phyloP scores from a whole-genome alignment of 2,888 invertebrate species.

The Eugnorisma glareosa region DNA sequence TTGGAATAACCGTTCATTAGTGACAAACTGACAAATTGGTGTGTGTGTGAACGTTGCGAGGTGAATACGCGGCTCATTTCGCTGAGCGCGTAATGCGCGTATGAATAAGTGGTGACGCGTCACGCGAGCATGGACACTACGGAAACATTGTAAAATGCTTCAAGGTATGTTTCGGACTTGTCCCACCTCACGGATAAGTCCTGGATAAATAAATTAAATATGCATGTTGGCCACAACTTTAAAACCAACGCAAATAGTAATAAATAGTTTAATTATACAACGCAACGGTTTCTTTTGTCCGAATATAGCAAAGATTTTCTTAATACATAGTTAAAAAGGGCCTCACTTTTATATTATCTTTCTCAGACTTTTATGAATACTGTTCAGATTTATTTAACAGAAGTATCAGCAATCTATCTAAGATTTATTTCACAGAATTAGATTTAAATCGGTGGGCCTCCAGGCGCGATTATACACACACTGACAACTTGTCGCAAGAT shows the following conservation, averaged over 20 bases:
- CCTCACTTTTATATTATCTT: neutral
- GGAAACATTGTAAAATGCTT: neutral
- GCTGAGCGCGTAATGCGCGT: constrained; percentile 27
- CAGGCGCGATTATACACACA: constrained; percentile 1
- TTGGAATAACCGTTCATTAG: constrained; percentile 10
- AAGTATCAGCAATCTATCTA: neutral
- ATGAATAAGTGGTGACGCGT: constrained; percentile 29
- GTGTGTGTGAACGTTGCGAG: neutral
- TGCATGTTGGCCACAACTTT: neutral
- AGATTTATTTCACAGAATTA: neutral
- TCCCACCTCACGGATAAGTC: neutral
- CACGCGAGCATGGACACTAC: neutral
- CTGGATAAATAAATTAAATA: neutral
- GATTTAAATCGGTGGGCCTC: neutral
- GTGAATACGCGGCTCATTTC: constrained; percentile 19
- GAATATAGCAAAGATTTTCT: neutral
- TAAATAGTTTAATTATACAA: neutral
- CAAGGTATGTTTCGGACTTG: neutral
- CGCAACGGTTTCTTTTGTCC: neutral
- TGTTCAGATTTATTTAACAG: neutral
- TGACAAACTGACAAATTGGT: neutral
- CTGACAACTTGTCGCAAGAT: constrained; percentile 22
- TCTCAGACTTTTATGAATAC: neutral
- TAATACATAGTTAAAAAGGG: neutral
- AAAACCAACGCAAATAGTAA: neutral